These are phyloP conservation scores for Neomicropteryx cornuta DNA, from an alignment of 1,140 invertebrate species.

Conservation along the genomic window DNA sequence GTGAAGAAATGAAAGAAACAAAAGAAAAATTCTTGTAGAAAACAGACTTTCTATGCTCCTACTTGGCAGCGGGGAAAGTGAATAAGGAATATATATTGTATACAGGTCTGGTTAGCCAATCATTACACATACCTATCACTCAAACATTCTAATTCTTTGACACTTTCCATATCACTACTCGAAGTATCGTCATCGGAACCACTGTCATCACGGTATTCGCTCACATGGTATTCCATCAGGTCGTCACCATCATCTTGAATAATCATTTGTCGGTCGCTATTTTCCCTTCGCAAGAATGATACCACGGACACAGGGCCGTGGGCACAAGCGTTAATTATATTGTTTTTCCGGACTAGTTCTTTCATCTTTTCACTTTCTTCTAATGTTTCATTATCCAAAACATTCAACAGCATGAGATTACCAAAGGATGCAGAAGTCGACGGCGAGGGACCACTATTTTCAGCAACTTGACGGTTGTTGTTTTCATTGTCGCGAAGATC, in stretches of 20 bases:
- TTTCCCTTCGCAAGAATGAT: slow-evolving; percentile 13
- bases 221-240: slow-evolving; percentile 29
- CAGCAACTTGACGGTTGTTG: too few relatives aligned
- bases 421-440: too few relatives aligned
- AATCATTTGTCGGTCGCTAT: slow-evolving; percentile 25
- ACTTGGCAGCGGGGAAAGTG: too few relatives aligned
- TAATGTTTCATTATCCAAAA: too few relatives aligned
- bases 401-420: too few relatives aligned
- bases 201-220: slow-evolving; percentile 27
- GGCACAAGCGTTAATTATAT: slow-evolving; percentile 36
- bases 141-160: slow-evolving; percentile 28
- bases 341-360: slow-evolving; percentile 37
- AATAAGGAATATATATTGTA: too few relatives aligned
- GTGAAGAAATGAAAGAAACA: too few relatives aligned
- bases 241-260: slow-evolving; percentile 29
- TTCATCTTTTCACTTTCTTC: slow-evolving; percentile 18
- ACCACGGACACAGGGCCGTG: slow-evolving; percentile 27
- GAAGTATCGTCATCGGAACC: slow-evolving; percentile 24
- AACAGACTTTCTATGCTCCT: too few relatives aligned
- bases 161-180: slow-evolving; percentile 29
- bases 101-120: too few relatives aligned
- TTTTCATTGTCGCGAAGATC: too few relatives aligned
- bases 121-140: slow-evolving; percentile 26
- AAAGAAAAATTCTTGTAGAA: too few relatives aligned
- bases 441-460: too few relatives aligned